Conservation (phyloP, 1,140 invertebrate genomes). For the Sipha flava region DNA sequence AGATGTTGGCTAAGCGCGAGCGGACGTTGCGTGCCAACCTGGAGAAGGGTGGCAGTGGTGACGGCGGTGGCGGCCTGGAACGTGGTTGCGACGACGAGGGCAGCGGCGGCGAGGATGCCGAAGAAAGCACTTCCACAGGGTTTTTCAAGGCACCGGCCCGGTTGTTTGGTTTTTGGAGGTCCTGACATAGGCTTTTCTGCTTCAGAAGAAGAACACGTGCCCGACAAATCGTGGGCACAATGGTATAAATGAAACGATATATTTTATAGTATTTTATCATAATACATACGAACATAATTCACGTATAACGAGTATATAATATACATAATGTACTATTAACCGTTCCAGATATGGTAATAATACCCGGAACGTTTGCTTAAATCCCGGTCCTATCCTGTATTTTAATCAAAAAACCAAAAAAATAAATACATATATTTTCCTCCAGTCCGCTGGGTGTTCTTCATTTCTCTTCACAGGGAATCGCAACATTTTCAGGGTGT, state of each 20-base stretch:
- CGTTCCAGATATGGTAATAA: no score
- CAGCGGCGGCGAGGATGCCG: constrained; percentile 43
- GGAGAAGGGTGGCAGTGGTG: constrained; percentile 50
- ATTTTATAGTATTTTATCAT: background rate
- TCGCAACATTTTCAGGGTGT: constrained; percentile 15
- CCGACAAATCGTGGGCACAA: background rate
- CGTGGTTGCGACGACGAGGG: constrained; percentile 60
- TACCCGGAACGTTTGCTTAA: no score
- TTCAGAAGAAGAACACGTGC: background rate
- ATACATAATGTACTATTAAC: no score
- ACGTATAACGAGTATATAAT: no score
- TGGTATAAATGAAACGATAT: background rate
- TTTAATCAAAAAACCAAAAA: background rate
- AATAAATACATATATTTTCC: background rate
- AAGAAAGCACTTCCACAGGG: constrained; percentile 46
- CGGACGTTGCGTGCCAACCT: constrained; percentile 59
- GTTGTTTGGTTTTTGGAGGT: background rate
- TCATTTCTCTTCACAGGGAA: constrained; percentile 7
- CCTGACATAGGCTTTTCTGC: background rate
- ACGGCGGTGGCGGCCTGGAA: constrained; percentile 56
- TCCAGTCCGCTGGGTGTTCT: background rate
- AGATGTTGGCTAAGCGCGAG: background rate
- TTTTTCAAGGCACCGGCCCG: constrained; percentile 32
- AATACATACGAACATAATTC: background rate
- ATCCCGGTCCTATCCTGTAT: background rate